phyloP scores from a whole-genome alignment of 2,888 invertebrate genomes.

The Eubasilissa splendida region DNA sequence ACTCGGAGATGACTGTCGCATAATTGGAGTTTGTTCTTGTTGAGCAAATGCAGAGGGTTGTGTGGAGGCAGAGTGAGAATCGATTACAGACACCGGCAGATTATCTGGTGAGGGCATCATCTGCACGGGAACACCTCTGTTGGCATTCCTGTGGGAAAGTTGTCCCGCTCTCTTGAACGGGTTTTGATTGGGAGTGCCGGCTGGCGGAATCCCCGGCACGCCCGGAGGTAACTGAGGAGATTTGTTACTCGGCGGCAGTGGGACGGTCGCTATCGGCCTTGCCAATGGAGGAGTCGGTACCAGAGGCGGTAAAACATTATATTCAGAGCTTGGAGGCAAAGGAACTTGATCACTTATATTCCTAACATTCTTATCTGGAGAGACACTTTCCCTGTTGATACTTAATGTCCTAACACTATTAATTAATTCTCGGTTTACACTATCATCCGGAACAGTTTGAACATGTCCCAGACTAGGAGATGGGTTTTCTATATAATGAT shows the following conservation, averaged over 20 bases:
- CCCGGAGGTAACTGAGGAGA: conserved; percentile 62
- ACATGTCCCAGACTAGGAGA: not conserved
- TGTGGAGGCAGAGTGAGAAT: conserved; percentile 61
- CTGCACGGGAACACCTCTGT: conserved; percentile 59
- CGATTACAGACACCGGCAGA: conserved; percentile 57
- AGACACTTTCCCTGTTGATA: conserved; percentile 61
- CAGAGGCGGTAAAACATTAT: conserved; percentile 34
- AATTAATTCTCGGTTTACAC: conserved; percentile 63
- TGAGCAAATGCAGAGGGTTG: conserved; percentile 63
- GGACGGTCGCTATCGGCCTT: conserved; percentile 29
- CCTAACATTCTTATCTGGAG: conserved; percentile 59
- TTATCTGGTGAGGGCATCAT: conserved; percentile 59
- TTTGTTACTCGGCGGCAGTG: conserved; percentile 42
- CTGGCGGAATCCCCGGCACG: conserved; percentile 55
- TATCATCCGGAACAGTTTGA: conserved; percentile 29
- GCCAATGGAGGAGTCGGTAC: conserved; percentile 36
- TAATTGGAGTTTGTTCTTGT: conserved; percentile 58
- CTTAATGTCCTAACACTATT: conserved; percentile 66
- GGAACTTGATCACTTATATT: conserved; percentile 1
- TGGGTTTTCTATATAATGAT: conserved; percentile 60
- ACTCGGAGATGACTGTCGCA: conserved; percentile 53
- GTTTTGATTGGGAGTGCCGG: conserved; percentile 62
- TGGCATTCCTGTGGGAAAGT: conserved; percentile 70
- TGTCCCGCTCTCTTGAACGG: conserved; percentile 69
- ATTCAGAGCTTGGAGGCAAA: not conserved